Percentiles rank a stretch among this genome's conserved stretches.
These are phyloP conservation scores for Archilochus colubris DNA, from an alignment of 2,113 vertebrate genomes.

Conservation along the genomic window DNA sequence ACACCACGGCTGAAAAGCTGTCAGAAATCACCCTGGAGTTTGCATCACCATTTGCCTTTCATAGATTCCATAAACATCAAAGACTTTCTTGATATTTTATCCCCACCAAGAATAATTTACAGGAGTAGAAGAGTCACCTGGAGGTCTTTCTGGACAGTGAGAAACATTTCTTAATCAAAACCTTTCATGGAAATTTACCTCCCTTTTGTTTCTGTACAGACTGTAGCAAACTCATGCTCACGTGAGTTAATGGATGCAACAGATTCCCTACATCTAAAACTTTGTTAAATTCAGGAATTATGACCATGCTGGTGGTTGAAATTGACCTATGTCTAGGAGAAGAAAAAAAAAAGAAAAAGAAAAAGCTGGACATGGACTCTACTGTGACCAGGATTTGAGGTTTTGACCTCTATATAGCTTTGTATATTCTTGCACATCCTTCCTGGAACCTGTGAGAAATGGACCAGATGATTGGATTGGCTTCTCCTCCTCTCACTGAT, in stretches of 20 bases:
- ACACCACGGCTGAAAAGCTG: background rate
- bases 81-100: background rate
- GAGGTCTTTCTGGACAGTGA: background rate
- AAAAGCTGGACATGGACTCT: rapidly evolving
- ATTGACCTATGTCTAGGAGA: background rate
- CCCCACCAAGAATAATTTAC: background rate
- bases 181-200: background rate
- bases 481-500: background rate
- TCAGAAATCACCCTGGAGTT: background rate
- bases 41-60: background rate
- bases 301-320: background rate
- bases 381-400: background rate
- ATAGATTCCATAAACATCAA: background rate
- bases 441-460: background rate
- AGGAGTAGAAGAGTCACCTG: background rate
- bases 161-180: background rate
- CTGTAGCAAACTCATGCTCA: background rate
- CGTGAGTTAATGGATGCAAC: background rate
- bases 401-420: background rate
- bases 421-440: background rate
- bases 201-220: rapidly evolving
- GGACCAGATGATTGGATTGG: background rate
- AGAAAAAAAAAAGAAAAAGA: no score
- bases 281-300: background rate
- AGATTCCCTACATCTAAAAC: background rate